A percentile compares a stretch with the other conserved stretches of the same genome.
Evolutionary conservation across 2,888 invertebrate species (phyloP).

Genomic region (Stenichneumon culpator): DNA sequence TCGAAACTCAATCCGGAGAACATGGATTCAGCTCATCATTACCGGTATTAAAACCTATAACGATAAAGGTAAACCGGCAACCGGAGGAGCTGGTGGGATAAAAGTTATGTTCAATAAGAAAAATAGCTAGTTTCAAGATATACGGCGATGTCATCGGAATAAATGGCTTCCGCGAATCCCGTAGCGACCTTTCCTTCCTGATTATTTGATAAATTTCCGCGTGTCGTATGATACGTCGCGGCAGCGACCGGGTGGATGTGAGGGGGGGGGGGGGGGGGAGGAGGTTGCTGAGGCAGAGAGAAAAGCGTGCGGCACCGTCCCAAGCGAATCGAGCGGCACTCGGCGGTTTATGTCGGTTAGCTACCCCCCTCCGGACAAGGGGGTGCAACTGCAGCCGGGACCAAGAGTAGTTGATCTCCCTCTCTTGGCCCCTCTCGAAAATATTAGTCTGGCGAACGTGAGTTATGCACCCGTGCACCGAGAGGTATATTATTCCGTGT

Average conservation of each 20-base stretch:
- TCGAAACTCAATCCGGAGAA: neutral
- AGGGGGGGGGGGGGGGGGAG: neutral
- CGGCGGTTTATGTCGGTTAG: constrained; percentile 12
- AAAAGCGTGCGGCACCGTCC: constrained; percentile 25
- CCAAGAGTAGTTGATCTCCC: constrained; percentile 61
- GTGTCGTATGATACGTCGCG: constrained; percentile 51
- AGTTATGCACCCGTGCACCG: constrained; percentile 75
- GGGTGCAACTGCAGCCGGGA: constrained; percentile 1
- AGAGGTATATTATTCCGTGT: constrained; percentile 38
- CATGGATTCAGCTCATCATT: too few relatives aligned
- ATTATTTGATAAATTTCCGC: constrained; percentile 66
- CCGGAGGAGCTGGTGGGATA: neutral
- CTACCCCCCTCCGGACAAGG: neutral
- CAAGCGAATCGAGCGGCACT: constrained; percentile 8
- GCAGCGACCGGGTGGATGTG: neutral
- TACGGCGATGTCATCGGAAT: constrained; percentile 36
- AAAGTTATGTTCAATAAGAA: constrained; percentile 11
- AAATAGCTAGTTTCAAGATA: constrained; percentile 44
- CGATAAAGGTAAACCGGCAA: neutral
- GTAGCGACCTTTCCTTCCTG: constrained; percentile 61
- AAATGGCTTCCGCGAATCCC: constrained; percentile 60
- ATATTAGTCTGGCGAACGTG: constrained; percentile 76
- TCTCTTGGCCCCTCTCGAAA: constrained; percentile 64
- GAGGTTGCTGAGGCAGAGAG: constrained; percentile 9
- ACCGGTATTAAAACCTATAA: too few relatives aligned